These are phyloP conservation scores for Saxidomus purpurata DNA, from an alignment of 1,140 invertebrate genomes.

Conservation along the genomic window DNA sequence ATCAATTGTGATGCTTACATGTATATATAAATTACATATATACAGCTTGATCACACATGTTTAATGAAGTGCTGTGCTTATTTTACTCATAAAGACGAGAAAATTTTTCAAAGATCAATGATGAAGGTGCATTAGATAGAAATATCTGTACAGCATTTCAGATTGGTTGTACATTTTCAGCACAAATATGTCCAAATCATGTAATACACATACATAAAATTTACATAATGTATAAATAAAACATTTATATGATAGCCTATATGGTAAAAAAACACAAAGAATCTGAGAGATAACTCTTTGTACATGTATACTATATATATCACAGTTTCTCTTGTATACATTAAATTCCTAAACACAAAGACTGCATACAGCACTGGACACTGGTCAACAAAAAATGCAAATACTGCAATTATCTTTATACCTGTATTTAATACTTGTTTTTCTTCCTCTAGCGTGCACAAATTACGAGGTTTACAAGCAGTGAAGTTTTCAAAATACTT, in stretches of 20 bases:
- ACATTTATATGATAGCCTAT: neutral
- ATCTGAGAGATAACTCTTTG: neutral
- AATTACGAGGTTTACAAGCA: neutral
- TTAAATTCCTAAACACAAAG: neutral
- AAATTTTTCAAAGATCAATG: no score
- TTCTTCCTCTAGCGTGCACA: neutral
- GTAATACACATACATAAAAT: neutral
- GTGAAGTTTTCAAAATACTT: slow-evolving; percentile 5
- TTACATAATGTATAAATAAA: neutral
- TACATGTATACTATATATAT: neutral
- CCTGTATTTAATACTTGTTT: neutral
- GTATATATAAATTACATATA: no score
- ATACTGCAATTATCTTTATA: neutral
- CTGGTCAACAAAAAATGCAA: neutral
- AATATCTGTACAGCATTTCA: neutral
- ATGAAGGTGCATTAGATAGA: neutral
- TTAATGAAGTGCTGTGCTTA: no score
- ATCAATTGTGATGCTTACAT: no score
- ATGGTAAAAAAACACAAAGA: no score
- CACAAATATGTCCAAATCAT: neutral
- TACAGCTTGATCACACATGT: no score
- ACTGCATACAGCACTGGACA: neutral
- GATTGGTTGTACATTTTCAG: neutral
- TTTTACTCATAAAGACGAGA: no score
- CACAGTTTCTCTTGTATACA: neutral